phyloP scores from a whole-genome alignment of 2,113 vertebrate genomes.

The Tragelaphus scriptus region DNA sequence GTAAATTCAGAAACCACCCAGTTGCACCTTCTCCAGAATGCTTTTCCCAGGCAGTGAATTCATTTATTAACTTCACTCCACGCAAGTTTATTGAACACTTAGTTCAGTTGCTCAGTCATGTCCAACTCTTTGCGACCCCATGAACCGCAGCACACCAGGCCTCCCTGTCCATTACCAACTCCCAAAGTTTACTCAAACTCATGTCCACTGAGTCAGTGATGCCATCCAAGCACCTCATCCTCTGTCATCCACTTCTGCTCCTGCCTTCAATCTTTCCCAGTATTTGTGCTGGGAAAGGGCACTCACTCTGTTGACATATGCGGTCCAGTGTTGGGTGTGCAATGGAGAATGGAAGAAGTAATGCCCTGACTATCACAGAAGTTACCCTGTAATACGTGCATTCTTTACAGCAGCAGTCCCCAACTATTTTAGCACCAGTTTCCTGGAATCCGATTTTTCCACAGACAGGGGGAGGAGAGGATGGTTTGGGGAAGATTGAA shows the following conservation, averaged over 20 bases:
- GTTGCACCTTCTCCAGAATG: neutral
- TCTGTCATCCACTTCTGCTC: neutral
- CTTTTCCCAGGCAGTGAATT: neutral
- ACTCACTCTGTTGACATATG: neutral
- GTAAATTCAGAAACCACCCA: neutral
- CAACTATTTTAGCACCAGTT: neutral
- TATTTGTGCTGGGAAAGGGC: neutral
- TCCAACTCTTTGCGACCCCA: neutral
- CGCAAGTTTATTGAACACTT: neutral
- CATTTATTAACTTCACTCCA: neutral
- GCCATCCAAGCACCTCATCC: neutral
- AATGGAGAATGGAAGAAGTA: neutral
- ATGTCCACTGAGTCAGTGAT: neutral
- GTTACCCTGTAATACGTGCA: rapidly evolving
- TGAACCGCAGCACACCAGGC: rapidly evolving
- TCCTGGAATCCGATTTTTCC: neutral
- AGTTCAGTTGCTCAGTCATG: neutral
- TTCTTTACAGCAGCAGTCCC: neutral
- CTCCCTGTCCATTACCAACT: neutral
- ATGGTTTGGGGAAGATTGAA: neutral
- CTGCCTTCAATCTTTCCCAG: rapidly evolving
- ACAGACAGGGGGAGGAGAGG: neutral
- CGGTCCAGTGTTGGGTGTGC: rapidly evolving
- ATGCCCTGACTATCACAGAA: neutral
- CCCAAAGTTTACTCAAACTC: neutral